Base-by-base conservation (phyloP, 2,797 vertebrate species). In the Scarus forsteni region DNA sequence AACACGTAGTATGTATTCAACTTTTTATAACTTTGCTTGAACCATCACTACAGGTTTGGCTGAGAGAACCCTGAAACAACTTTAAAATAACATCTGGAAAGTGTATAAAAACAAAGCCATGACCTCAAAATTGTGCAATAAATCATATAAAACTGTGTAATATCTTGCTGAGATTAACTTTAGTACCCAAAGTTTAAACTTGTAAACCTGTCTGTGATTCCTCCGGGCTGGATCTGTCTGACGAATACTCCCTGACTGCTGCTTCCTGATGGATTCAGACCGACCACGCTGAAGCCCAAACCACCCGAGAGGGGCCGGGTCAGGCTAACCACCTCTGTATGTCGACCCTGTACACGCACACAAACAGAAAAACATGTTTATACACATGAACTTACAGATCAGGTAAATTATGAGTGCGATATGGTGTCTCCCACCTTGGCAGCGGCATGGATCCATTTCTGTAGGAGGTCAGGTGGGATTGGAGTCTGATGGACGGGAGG, bases 211-310 rank as follows among this genome's bases (percentile, higher is more conserved):
- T 96, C 96, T 7, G 96, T 97, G 60, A 97, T 73, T 66, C 97
- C 95, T 81, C 96, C 97, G 1, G 94, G 94, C 84, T 98, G 97
- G 66, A 99, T 93, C 77, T 98, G 96, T 83, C 95, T 96, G 84
- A 99, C 91, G 49, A 97, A 98, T 70, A 99, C 95, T 5, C 95
- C 95, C 39, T 92, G 93, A 68, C 95, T 88, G 83, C 93, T 95
- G 66, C 90, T 73, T 46, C 80, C 94, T 51, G 90, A 92, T 12
- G 94, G 95, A 77, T 93, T 95, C 54, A 98, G 91, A 15, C 97
- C 96, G 44, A 98, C 94, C 79, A 99, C 97, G 12, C 98, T 99
- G 92, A 99, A 99, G 55, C 98, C 98, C 39, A 99, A 94, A 44
- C 97, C 96, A 58, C 96, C 96, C 16, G 94, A 85, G 34, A 85